Conservation (phyloP, 2,888 invertebrate genomes). For the Folsomia candida region DNA sequence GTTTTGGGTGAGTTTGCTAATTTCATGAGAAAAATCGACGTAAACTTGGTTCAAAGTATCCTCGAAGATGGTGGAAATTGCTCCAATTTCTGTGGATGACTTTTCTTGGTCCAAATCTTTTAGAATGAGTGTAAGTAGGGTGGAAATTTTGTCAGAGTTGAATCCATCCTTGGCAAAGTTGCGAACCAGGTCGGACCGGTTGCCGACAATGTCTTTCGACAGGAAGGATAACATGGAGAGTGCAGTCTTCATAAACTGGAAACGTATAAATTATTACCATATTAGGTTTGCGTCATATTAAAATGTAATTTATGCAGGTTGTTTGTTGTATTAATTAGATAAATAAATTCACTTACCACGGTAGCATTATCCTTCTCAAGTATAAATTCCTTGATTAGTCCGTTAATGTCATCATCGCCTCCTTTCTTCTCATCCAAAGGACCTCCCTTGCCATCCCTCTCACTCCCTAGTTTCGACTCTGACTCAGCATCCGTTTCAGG, state of each 20-base stretch:
- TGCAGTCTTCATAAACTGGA: constrained; percentile 78
- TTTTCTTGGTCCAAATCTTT: constrained; percentile 88
- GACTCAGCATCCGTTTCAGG: constrained; percentile 55
- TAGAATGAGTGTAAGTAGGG: constrained; percentile 77
- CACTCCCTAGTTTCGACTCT: constrained; percentile 34
- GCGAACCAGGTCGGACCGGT: constrained; percentile 64
- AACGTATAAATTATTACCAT: constrained; percentile 32
- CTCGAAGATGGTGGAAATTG: constrained; percentile 73
- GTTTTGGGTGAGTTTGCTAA: constrained; percentile 77
- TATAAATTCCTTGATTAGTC: constrained; percentile 56
- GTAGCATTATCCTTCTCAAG: constrained; percentile 77
- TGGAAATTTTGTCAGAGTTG: constrained; percentile 83
- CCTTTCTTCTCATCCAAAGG: constrained; percentile 40
- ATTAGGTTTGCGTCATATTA: background rate
- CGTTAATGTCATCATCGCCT: constrained; percentile 44
- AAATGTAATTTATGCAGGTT: constrained; percentile 51
- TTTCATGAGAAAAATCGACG: constrained; percentile 71
- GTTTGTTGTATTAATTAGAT: no score
- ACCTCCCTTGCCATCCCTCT: constrained; percentile 42
- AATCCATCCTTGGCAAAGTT: constrained; percentile 69
- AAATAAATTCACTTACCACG: constrained; percentile 61
- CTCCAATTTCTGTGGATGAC: constrained; percentile 72
- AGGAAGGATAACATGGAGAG: constrained; percentile 83
- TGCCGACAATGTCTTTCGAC: constrained; percentile 74
- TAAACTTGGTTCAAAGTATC: constrained; percentile 68